These are phyloP conservation scores for Dasyprocta punctata DNA, from an alignment of 2,113 vertebrate genomes.

Conservation along the genomic window DNA sequence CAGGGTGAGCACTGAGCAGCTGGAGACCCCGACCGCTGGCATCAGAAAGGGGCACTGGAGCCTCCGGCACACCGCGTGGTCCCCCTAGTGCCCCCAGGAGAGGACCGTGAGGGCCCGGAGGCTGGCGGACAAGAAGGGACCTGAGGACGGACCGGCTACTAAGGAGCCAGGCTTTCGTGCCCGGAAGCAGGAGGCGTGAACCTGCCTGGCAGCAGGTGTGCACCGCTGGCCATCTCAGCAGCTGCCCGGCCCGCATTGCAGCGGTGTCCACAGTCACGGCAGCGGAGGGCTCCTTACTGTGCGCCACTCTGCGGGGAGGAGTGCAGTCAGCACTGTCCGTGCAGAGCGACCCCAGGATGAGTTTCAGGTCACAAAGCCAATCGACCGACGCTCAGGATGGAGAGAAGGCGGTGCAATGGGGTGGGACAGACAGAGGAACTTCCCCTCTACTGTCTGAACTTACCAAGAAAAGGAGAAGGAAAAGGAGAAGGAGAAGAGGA, in stretches of 20 bases:
- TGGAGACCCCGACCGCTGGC: background rate
- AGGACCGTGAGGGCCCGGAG: background rate
- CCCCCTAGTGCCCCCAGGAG: background rate
- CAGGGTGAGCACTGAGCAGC: background rate
- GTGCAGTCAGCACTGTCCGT: background rate
- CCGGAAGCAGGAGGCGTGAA: background rate
- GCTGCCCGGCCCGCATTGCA: too few species aligned
- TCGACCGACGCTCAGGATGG: rapidly evolving
- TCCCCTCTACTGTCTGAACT: background rate
- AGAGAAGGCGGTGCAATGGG: rapidly evolving
- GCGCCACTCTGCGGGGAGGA: too few species aligned
- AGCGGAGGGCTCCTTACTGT: too few species aligned
- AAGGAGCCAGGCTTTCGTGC: background rate
- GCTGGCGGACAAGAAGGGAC: background rate
- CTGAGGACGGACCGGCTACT: background rate
- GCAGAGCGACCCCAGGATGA: background rate
- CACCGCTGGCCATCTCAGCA: too few species aligned
- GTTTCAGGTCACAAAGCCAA: background rate
- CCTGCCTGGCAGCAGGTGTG: background rate
- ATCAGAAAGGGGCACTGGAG: background rate
- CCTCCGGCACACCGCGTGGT: too few species aligned
- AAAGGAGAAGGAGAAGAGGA: too few species aligned
- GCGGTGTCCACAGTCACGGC: too few species aligned
- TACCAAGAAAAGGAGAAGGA: background rate
- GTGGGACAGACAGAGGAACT: background rate